A percentile compares a stretch with the other conserved stretches of the same genome.
These are phyloP conservation scores for Bradysia coprophila DNA, from an alignment of 1,140 invertebrate species.

Conservation along the genomic window DNA sequence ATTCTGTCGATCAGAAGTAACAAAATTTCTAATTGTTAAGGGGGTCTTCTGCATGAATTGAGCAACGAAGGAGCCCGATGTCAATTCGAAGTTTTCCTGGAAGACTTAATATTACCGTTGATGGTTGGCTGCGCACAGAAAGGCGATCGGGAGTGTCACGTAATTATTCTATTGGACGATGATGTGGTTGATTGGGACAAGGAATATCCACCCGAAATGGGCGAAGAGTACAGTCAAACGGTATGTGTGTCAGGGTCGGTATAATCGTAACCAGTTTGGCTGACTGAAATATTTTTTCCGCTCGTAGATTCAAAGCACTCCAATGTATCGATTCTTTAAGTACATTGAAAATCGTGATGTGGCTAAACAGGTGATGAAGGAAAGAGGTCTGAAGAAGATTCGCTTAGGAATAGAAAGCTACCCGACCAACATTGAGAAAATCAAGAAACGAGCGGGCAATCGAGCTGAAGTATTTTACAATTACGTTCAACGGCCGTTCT, in stretches of 20 bases:
- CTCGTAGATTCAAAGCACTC: conserved; percentile 72
- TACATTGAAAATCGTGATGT: conserved; percentile 99
- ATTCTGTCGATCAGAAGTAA: no score
- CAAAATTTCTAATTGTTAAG: no score
- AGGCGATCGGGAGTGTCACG: conserved; percentile 75
- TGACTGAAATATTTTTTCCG: not conserved
- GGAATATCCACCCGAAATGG: conserved; percentile 97
- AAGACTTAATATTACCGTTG: conserved; percentile 84
- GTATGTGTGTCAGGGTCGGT: conserved; percentile 15
- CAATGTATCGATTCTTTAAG: conserved; percentile 96
- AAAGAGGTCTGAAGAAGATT: conserved; percentile 96
- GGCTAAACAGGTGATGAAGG: conserved; percentile 96
- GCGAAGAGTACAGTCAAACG: conserved; percentile 95
- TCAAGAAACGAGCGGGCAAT: conserved; percentile 76
- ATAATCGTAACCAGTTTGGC: conserved; percentile 1
- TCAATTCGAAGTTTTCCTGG: conserved; percentile 92
- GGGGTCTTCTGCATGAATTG: conserved; percentile 90
- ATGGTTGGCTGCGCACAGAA: conserved; percentile 92
- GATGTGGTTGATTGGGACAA: conserved; percentile 97
- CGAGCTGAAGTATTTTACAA: conserved; percentile 90
- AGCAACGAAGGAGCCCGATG: conserved; percentile 95
- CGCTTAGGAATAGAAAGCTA: conserved; percentile 98
- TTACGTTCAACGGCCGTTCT: conserved; percentile 98
- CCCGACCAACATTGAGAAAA: conserved; percentile 97
- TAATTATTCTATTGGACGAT: conserved; percentile 90